Evolutionary conservation across 2,797 vertebrate genomes (phyloP).

Genomic region (Macropus fuliginosus): DNA sequence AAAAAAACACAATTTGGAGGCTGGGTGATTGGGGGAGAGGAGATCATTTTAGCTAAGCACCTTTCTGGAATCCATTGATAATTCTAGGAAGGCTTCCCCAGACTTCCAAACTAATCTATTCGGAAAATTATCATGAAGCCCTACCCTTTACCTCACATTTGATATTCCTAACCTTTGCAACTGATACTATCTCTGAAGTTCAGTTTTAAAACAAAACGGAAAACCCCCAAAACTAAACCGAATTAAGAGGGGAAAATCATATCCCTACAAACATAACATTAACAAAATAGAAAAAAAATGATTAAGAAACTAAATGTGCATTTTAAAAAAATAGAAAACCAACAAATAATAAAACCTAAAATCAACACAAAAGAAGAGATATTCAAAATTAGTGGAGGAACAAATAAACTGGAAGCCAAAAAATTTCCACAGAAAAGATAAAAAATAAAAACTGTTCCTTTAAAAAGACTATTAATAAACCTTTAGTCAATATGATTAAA

Average conservation of each 20-base stretch:
- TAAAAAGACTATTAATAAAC: not conserved
- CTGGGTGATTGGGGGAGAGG: not conserved
- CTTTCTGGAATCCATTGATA: not conserved
- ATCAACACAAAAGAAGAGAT: not conserved
- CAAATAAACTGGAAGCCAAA: not conserved
- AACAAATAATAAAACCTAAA: not conserved
- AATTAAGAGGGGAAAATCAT: not conserved
- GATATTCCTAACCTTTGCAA: not conserved
- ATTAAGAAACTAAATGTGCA: not conserved
- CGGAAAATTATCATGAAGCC: not conserved
- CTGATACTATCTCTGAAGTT: not conserved
- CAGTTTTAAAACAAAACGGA: not conserved
- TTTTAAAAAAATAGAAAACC: not conserved
- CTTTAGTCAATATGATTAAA: not conserved
- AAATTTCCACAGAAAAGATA: not conserved
- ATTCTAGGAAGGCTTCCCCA: not conserved
- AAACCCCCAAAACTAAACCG: not conserved
- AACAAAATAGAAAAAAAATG: not conserved
- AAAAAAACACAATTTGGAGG: not conserved
- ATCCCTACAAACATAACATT: not conserved
- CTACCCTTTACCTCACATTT: not conserved
- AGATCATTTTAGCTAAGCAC: not conserved
- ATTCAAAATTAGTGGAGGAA: not conserved
- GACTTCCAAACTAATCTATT: not conserved
- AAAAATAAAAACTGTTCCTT: not conserved